Conservation (phyloP, 1,140 invertebrate species). For the Macrosteles quadrilineatus region DNA sequence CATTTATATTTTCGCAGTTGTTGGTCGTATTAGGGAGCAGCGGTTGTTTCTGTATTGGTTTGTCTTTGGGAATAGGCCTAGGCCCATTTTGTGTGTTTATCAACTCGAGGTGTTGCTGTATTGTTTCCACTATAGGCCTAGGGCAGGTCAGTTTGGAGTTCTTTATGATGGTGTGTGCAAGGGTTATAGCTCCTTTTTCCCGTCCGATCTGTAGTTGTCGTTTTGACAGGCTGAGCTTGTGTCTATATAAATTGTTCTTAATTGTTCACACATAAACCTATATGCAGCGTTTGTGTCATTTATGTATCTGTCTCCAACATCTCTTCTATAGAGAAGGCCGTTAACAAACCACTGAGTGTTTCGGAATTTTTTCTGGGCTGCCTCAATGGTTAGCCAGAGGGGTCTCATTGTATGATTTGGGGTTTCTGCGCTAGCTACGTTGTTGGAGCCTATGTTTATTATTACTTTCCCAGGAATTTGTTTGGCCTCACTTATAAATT, state of each 20-base stretch:
- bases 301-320: not conserved
- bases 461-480: not conserved
- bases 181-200: not conserved
- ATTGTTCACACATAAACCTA: not conserved
- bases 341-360: constrained; percentile 5
- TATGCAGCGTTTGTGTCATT: not conserved
- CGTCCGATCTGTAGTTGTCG: not conserved
- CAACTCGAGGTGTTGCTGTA: too few species aligned
- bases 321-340: not conserved
- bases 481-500: not conserved
- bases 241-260: not conserved
- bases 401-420: constrained; percentile 2
- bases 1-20: too few species aligned
- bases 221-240: not conserved
- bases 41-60: too few species aligned
- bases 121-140: too few species aligned
- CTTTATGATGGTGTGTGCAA: not conserved
- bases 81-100: too few species aligned
- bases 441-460: too few species aligned
- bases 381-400: constrained; percentile 20
- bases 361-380: constrained; percentile 9
- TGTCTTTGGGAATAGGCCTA: too few species aligned
- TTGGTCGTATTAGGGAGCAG: too few species aligned
- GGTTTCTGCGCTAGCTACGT: not conserved
- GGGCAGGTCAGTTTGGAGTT: not conserved